Evolutionary conservation across 2,113 vertebrate species (phyloP).

Genomic region (Heteronetta atricapilla): DNA sequence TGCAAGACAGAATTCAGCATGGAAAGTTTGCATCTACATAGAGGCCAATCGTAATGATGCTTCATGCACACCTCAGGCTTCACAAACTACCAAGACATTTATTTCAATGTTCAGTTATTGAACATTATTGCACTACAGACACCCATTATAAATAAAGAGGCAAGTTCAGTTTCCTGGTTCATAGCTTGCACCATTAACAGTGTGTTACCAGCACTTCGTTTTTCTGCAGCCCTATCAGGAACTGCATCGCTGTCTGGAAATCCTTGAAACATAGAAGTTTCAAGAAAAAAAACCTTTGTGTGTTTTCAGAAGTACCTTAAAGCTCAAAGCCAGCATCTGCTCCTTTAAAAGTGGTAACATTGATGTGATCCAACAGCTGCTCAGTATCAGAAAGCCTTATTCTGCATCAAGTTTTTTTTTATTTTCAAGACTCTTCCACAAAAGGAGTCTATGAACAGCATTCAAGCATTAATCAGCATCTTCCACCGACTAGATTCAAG

Average conservation of each 20-base stretch:
- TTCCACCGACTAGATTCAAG: background rate
- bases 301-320: background rate
- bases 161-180: accelerated
- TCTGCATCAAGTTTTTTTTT: background rate
- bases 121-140: conserved; percentile 35
- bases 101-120: background rate
- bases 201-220: accelerated
- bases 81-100: background rate
- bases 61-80: background rate
- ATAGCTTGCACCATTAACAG: background rate
- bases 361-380: background rate
- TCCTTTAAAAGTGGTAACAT: background rate
- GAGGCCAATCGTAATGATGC: background rate
- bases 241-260: accelerated
- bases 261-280: background rate
- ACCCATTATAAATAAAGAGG: background rate
- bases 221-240: background rate
- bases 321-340: background rate
- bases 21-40: background rate
- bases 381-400: background rate
- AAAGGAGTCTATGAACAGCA: background rate
- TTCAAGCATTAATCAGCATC: background rate
- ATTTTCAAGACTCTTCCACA: background rate
- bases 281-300: too few species aligned
- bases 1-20: background rate